These are phyloP conservation scores for Sialis fuliginosa DNA, from an alignment of 2,888 invertebrate species.

Conservation along the genomic window DNA sequence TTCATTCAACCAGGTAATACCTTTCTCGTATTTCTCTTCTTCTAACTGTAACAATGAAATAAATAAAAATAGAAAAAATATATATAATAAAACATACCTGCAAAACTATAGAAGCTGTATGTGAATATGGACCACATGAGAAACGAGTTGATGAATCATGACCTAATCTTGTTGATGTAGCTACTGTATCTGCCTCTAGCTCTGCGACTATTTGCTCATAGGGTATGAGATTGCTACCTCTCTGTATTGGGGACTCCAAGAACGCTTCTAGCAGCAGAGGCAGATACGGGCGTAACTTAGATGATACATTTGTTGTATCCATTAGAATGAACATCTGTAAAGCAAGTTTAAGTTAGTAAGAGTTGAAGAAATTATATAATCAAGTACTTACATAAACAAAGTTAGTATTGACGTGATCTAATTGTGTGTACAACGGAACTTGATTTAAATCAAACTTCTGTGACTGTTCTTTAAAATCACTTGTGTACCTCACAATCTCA, in stretches of 20 bases:
- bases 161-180: constrained; percentile 42
- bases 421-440: constrained; percentile 55
- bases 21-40: constrained; percentile 51
- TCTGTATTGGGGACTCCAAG: constrained; percentile 54
- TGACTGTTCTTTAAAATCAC: constrained; percentile 24
- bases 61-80: background rate
- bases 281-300: constrained; percentile 47
- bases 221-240: constrained; percentile 32
- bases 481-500: constrained; percentile 26
- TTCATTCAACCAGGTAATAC: constrained; percentile 61
- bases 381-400: constrained; percentile 59
- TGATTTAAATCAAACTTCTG: constrained; percentile 39
- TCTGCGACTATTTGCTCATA: constrained; percentile 62
- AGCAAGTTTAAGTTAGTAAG: constrained; percentile 7
- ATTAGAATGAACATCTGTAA: constrained; percentile 52
- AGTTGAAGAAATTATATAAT: background rate
- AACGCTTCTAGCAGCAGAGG: constrained; percentile 58
- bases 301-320: constrained; percentile 44
- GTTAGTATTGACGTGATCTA: constrained; percentile 65
- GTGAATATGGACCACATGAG: constrained; percentile 53
- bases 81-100: constrained; percentile 31
- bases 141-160: constrained; percentile 40
- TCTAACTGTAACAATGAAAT: constrained; percentile 39
- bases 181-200: constrained; percentile 57
- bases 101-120: constrained; percentile 42